These are phyloP conservation scores for Tragelaphus scriptus DNA, from an alignment of 2,113 vertebrate genomes.

Conservation along the genomic window DNA sequence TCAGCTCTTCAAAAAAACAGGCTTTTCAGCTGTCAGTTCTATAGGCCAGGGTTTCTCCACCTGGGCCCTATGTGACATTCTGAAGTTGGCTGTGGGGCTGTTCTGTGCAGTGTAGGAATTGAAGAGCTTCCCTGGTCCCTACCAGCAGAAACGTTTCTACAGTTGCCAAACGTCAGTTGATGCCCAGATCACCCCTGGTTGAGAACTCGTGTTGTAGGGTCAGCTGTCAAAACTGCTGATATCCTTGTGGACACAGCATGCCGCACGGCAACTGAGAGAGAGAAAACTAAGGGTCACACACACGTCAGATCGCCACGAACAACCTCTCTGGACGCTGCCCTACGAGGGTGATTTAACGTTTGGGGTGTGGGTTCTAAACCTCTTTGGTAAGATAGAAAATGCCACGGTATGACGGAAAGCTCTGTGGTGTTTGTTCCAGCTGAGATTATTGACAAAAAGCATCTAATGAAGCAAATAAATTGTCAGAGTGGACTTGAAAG, in stretches of 20 bases:
- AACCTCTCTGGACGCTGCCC: background rate
- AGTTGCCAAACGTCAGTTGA: background rate
- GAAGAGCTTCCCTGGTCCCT: background rate
- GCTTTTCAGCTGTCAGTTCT: background rate
- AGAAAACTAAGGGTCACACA: background rate
- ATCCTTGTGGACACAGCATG: background rate
- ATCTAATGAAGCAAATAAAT: background rate
- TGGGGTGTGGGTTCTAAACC: background rate
- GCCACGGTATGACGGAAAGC: background rate
- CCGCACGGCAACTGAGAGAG: background rate
- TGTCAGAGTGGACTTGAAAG: background rate
- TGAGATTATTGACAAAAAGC: background rate
- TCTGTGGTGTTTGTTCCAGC: background rate
- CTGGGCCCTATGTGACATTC: background rate
- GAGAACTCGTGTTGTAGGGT: background rate
- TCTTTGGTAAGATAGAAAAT: background rate
- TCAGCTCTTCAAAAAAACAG: background rate
- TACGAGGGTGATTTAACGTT: accelerated
- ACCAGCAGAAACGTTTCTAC: background rate
- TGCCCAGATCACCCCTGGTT: background rate
- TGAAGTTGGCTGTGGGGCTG: background rate
- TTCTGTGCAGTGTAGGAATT: accelerated
- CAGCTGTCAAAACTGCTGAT: background rate
- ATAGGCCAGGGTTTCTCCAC: background rate
- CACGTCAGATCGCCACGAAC: accelerated